phyloP scores from a whole-genome alignment of 2,888 invertebrate genomes.

The Chromoteleia sp. region DNA sequence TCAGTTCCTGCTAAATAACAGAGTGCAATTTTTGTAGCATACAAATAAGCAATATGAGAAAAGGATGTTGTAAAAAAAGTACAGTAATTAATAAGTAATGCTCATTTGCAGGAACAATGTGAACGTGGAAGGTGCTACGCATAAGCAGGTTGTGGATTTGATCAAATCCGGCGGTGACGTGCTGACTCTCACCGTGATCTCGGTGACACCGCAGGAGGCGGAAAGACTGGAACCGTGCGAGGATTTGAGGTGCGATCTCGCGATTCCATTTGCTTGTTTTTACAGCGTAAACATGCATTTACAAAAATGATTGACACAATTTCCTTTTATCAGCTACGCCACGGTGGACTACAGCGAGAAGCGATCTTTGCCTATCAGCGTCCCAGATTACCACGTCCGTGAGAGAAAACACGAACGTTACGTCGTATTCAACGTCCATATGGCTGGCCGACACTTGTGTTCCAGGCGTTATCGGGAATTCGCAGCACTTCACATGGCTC shows the following conservation, averaged over 20 bases:
- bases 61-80: too few relatives aligned
- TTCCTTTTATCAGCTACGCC: constrained; percentile 85
- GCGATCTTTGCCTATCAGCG: constrained; percentile 93
- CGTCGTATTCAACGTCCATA: constrained; percentile 98
- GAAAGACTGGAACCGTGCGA: constrained; percentile 85
- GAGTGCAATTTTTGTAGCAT: background rate
- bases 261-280: background rate
- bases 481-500: constrained; percentile 92
- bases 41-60: too few relatives aligned
- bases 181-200: constrained; percentile 97
- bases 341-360: constrained; percentile 98
- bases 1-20: background rate
- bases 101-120: constrained; percentile 93
- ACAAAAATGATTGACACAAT: constrained; percentile 36
- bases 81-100: too few relatives aligned
- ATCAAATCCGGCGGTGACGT: constrained; percentile 99
- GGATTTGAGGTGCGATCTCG: constrained; percentile 79
- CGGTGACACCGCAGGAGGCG: constrained; percentile 95
- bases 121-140: constrained; percentile 99
- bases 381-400: constrained; percentile 97
- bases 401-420: constrained; percentile 95
- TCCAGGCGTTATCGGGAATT: constrained; percentile 98
- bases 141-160: constrained; percentile 99
- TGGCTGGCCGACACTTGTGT: constrained; percentile 99
- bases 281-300: too few relatives aligned